Evolutionary conservation across 2,888 invertebrate species (phyloP).

Genomic region (Polylopha cassiicola): DNA sequence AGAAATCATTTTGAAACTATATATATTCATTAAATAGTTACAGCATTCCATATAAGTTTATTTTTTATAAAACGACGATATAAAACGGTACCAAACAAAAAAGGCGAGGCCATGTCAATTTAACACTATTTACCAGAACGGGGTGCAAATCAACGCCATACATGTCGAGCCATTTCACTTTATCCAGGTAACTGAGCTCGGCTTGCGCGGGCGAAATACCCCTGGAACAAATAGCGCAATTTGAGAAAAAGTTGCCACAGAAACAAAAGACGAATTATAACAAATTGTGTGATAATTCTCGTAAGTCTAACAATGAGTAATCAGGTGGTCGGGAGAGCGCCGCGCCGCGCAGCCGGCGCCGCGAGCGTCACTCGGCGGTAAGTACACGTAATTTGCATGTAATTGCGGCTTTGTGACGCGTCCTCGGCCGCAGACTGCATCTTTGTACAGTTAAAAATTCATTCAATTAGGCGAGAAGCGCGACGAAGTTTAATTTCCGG

Average conservation of each 20-base stretch:
- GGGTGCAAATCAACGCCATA: constrained; percentile 98
- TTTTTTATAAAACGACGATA: no score
- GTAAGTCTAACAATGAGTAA: constrained; percentile 57
- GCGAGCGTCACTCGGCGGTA: constrained; percentile 55
- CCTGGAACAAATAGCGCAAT: constrained; percentile 64
- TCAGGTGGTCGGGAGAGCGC: constrained; percentile 33
- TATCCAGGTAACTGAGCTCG: constrained; percentile 96
- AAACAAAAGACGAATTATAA: constrained; percentile 36
- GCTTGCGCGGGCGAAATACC: constrained; percentile 94
- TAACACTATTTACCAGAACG: constrained; percentile 91
- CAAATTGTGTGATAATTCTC: constrained; percentile 45
- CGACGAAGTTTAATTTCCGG: constrained; percentile 67
- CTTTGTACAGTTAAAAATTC: constrained; percentile 71
- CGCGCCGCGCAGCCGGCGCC: constrained; percentile 36
- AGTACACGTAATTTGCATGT: constrained; percentile 73
- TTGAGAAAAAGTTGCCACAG: constrained; percentile 25
- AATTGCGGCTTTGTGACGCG: constrained; percentile 66
- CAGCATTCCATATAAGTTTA: no score
- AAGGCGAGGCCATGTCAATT: no score
- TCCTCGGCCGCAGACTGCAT: constrained; percentile 58
- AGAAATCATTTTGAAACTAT: no score
- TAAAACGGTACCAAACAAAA: no score
- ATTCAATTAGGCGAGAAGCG: constrained; percentile 68
- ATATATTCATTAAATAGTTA: no score
- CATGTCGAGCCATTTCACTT: constrained; percentile 99